These are phyloP conservation scores for Bradysia coprophila DNA, from an alignment of 1,140 invertebrate genomes.

Conservation along the genomic window DNA sequence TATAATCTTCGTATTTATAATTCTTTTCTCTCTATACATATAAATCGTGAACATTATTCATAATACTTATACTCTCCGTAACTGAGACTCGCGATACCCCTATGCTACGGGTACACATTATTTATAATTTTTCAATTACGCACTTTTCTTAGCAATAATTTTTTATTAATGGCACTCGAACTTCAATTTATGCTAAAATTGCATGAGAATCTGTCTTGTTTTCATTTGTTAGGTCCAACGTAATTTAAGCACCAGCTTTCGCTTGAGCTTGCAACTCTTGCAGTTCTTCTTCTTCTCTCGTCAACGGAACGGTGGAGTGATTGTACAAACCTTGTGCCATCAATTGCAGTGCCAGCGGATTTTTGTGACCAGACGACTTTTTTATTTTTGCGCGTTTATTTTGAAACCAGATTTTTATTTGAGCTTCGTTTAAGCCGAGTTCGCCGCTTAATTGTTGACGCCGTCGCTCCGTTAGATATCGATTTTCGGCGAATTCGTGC, in stretches of 20 bases:
- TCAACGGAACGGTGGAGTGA: slow-evolving; percentile 59
- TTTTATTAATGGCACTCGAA: too few species aligned
- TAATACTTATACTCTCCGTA: too few species aligned
- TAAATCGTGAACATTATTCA: too few species aligned
- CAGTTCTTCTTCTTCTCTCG: slow-evolving; percentile 51
- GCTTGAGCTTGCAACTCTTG: slow-evolving; percentile 20
- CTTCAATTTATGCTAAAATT: too few species aligned
- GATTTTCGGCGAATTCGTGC: slow-evolving; percentile 77
- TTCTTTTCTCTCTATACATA: too few species aligned
- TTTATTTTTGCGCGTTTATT: slow-evolving; percentile 93
- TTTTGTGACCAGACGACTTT: slow-evolving; percentile 66
- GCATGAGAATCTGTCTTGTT: too few species aligned
- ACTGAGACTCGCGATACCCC: too few species aligned
- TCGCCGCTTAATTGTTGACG: slow-evolving; percentile 72
- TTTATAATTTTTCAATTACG: too few species aligned
- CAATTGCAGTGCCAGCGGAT: slow-evolving; percentile 67
- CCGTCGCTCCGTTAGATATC: slow-evolving; percentile 78
- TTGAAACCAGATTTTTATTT: slow-evolving; percentile 94
- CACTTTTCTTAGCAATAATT: too few species aligned
- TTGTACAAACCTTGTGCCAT: slow-evolving; percentile 86
- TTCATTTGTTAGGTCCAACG: too few species aligned
- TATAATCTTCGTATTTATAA: too few species aligned
- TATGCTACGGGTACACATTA: too few species aligned
- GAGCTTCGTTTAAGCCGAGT: slow-evolving; percentile 77
- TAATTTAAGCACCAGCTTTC: slow-evolving; percentile 3